Percentiles rank a stretch among this genome's conserved stretches.
phyloP scores from a whole-genome alignment of 2,113 vertebrate genomes.

The Okapia johnstoni region DNA sequence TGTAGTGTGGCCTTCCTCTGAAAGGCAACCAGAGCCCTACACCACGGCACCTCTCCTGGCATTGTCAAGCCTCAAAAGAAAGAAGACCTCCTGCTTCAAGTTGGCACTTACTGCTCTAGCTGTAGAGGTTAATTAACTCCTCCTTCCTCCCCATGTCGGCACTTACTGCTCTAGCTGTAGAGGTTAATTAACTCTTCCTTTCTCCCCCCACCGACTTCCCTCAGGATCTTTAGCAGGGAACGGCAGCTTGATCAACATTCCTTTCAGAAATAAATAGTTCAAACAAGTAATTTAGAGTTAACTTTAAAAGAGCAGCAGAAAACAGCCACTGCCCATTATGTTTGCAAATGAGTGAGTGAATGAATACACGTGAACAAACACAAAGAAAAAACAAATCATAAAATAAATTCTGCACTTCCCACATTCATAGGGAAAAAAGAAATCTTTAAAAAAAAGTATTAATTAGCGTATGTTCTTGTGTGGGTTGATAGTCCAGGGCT shows the following conservation, averaged over 20 bases:
- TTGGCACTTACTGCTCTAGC: slow-evolving; percentile 14
- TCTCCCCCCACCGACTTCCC: neutral
- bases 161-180: slow-evolving; percentile 16
- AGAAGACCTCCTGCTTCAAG: neutral
- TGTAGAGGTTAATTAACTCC: neutral
- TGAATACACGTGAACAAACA: slow-evolving; percentile 55
- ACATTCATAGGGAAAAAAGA: slow-evolving; percentile 63
- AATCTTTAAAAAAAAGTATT: slow-evolving; percentile 1
- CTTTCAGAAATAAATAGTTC: slow-evolving; percentile 75
- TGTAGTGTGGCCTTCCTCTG: neutral
- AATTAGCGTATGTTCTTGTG: slow-evolving; percentile 67
- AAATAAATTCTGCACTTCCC: slow-evolving; percentile 68
- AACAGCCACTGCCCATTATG: slow-evolving; percentile 36
- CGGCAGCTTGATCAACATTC: slow-evolving; percentile 51
- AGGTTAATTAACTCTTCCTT: neutral
- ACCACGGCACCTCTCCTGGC: neutral
- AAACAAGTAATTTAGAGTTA: slow-evolving; percentile 60
- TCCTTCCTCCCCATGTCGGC: neutral
- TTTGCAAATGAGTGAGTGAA: slow-evolving; percentile 43
- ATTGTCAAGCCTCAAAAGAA: neutral
- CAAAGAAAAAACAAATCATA: slow-evolving; percentile 52
- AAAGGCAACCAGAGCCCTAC: neutral
- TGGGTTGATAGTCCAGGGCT: slow-evolving; percentile 61
- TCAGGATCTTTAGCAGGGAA: slow-evolving; percentile 35
- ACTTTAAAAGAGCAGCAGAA: slow-evolving; percentile 47